Evolutionary conservation across 2,113 vertebrate genomes (phyloP).

Genomic region (Paedocypris sp.): DNA sequence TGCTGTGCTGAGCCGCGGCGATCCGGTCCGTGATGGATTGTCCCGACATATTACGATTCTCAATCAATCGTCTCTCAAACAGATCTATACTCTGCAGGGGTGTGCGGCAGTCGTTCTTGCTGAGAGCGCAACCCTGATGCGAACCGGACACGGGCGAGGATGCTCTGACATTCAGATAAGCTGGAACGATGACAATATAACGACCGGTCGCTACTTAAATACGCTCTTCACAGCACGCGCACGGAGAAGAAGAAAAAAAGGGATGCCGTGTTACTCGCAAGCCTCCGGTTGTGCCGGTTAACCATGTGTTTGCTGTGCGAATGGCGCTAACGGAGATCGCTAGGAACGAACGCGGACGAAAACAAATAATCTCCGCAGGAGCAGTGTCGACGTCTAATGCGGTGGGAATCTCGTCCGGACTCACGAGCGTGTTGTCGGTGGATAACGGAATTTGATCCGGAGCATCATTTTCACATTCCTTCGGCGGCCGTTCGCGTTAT

Average conservation of each 20-base stretch:
- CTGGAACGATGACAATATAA: slow-evolving; percentile 14
- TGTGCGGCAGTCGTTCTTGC: slow-evolving; percentile 20
- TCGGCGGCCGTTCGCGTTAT: not conserved
- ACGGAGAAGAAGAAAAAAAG: no score
- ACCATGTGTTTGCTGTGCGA: slow-evolving; percentile 35
- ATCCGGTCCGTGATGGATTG: slow-evolving; percentile 82
- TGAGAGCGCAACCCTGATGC: slow-evolving; percentile 23
- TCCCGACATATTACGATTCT: slow-evolving; percentile 63
- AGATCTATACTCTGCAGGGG: slow-evolving; percentile 30
- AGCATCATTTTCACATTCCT: slow-evolving; percentile 32
- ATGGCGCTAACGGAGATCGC: not conserved
- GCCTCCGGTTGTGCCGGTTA: slow-evolving; percentile 37
- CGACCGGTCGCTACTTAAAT: slow-evolving; percentile 12
- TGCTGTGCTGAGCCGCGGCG: slow-evolving; percentile 80
- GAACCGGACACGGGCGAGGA: slow-evolving; percentile 25
- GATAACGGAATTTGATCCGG: slow-evolving; percentile 7
- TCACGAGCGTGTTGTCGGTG: not conserved
- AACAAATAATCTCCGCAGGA: not conserved
- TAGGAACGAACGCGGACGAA: not conserved
- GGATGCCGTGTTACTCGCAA: slow-evolving; percentile 25
- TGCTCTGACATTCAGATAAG: slow-evolving; percentile 36
- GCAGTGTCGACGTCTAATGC: not conserved
- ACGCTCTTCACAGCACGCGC: slow-evolving; percentile 9
- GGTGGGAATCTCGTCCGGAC: slow-evolving; percentile 8
- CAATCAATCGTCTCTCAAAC: slow-evolving; percentile 11